Evolutionary conservation across 2,888 invertebrate genomes (phyloP), one percentile per base, ranked within the genome.

Genomic region (Lordiphosa fenestrarum): DNA sequence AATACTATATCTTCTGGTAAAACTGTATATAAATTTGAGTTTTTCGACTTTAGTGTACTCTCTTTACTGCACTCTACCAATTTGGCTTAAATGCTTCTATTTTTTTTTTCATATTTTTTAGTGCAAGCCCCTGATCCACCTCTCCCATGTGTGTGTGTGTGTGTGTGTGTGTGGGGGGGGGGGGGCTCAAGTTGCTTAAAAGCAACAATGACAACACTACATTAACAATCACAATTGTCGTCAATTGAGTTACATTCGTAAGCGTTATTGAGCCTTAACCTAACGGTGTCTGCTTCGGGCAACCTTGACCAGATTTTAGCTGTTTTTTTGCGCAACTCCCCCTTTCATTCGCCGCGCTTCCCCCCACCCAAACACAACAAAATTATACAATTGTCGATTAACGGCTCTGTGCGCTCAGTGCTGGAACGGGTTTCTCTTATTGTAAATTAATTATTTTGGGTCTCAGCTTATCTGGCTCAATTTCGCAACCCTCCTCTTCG

Each of bases 301-400:
- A 9, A 30, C 30, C 30, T 30, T 30, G 30, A 30, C 30, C 30
- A 30, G 30, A 9, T n/a, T 51, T 40, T 13, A n/a, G 25, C 30
- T 19, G 41, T 13, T 30, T 25, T 33, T 82, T 83, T 81, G 61
- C 81, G 71, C 71, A 84, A 81, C 82, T 72, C 82, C 81, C 81
- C 80, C 76, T 80, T 76, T 73, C 9, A 1, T 3, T 0, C 30
- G 2, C 30, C 30, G 9, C 30, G 1, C 30, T 40, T 58, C 52
- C 62, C 6, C 33, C 6, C 4, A 39, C 62, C 6, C 33, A 15
- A 15, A 15, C 15, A 1, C 15, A 39, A 9, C 15, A n/a, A 40
- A 82, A 82, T 74, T 78, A 82, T 78, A 71, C 78, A 75, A 75
- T 75, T 75, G 78, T 44, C 64, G 62, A 51, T 78, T 58, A 58